These are phyloP conservation scores for Drosophila conformis DNA, from an alignment of 2,888 invertebrate genomes.

Conservation along the genomic window DNA sequence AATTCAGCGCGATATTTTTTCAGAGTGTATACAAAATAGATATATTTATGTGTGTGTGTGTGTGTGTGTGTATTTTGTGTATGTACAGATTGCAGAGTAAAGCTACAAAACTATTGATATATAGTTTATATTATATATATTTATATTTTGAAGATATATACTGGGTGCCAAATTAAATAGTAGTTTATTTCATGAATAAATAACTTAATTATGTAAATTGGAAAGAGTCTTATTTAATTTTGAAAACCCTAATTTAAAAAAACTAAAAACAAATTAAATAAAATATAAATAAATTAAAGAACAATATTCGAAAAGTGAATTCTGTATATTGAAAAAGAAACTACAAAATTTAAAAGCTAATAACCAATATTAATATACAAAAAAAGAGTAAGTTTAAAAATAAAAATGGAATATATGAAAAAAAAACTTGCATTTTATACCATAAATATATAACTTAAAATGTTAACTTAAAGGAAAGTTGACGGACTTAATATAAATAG, in stretches of 20 bases:
- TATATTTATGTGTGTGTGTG: slow-evolving; percentile 1
- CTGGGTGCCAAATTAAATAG: not conserved
- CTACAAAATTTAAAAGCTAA: not conserved
- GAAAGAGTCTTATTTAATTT: not conserved
- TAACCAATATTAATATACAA: not conserved
- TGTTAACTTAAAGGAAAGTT: not conserved
- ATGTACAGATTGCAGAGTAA: slow-evolving; percentile 43
- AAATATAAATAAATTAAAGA: not conserved
- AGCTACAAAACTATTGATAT: slow-evolving; percentile 17
- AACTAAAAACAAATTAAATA: rapidly evolving
- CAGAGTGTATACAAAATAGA: not conserved
- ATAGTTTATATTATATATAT: not conserved
- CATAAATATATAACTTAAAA: not conserved
- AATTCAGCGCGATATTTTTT: not conserved
- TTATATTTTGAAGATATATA: not conserved
- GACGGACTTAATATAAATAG: not conserved
- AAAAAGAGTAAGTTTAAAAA: not conserved
- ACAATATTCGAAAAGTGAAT: not conserved
- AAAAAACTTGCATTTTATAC: not conserved
- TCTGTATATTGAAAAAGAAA: not conserved
- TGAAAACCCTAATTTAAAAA: not conserved
- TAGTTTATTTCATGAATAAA: not conserved
- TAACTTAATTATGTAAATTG: not conserved
- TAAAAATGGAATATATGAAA: not conserved
- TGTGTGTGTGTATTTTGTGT: slow-evolving; percentile 37